Evolutionary conservation across 1,140 invertebrate genomes (phyloP).

Genomic region (Nylanderia fulva): DNA sequence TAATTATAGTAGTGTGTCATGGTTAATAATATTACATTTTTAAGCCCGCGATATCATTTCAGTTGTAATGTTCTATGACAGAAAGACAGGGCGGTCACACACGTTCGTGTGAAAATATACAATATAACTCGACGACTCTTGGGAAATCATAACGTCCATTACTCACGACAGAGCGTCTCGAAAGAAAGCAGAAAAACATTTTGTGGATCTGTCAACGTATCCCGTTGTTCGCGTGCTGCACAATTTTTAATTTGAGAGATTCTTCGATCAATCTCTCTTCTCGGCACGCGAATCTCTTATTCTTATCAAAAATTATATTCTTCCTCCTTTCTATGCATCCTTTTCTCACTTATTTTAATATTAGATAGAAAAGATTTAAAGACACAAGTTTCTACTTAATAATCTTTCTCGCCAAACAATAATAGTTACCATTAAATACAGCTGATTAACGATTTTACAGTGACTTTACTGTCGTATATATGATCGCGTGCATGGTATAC

Average conservation of each 20-base stretch:
- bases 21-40: constrained; percentile 11
- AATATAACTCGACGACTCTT: constrained; percentile 51
- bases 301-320: not conserved
- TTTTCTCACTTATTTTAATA: not conserved
- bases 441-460: constrained; percentile 30
- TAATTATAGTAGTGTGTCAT: not conserved
- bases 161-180: constrained; percentile 58
- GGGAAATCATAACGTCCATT: constrained; percentile 75
- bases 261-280: not conserved
- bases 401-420: not conserved
- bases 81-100: constrained; percentile 36
- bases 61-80: constrained; percentile 51
- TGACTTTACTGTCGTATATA: constrained; percentile 23
- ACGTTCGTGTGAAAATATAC: constrained; percentile 71
- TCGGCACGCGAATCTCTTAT: not conserved
- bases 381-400: not conserved
- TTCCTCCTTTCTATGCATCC: not conserved
- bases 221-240: not conserved
- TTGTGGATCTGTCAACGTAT: constrained; percentile 67
- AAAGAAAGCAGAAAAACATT: constrained; percentile 66
- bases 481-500: constrained; percentile 59
- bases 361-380: not conserved
- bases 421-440: not conserved
- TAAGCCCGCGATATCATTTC: constrained; percentile 10
- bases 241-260: constrained; percentile 10